Percentiles rank a stretch among this genome's conserved stretches.
Conservation (phyloP, 2,797 vertebrate genomes). For the Hemitrygon akajei region DNA sequence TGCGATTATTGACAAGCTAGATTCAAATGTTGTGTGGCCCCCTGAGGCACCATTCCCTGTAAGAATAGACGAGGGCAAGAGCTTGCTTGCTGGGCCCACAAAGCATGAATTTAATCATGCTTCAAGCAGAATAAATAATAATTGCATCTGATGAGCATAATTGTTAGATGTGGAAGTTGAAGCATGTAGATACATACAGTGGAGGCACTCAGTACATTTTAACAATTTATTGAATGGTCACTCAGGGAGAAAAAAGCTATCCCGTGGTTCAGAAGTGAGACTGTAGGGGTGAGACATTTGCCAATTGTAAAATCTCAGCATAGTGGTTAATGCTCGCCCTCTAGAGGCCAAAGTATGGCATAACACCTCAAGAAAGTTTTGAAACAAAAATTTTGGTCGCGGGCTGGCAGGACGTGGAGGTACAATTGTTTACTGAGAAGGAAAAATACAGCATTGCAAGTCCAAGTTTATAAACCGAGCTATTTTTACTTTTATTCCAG, state of each 20-base stretch:
- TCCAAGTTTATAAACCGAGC: neutral
- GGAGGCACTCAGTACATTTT: neutral
- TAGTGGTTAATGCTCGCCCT: neutral
- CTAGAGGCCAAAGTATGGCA: neutral
- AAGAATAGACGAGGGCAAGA: neutral
- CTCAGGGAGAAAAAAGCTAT: neutral
- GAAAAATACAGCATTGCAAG: neutral
- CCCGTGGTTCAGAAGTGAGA: neutral
- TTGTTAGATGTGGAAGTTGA: neutral
- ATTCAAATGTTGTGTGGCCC: neutral
- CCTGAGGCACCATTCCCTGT: neutral
- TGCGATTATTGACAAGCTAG: neutral
- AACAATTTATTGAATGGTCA: neutral
- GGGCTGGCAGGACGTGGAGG: neutral
- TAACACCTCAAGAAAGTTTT: neutral
- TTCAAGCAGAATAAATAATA: neutral
- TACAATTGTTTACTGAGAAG: neutral
- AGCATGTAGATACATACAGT: neutral
- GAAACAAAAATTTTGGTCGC: neutral
- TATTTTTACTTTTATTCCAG: constrained; percentile 51
- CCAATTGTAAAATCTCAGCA: neutral
- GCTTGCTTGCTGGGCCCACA: neutral
- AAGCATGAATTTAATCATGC: neutral
- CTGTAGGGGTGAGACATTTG: no score
- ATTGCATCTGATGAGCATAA: neutral